Percentiles rank a stretch among this genome's conserved stretches.
Evolutionary conservation across 2,888 invertebrate genomes (phyloP).

Genomic region (Acrocera orbiculus): DNA sequence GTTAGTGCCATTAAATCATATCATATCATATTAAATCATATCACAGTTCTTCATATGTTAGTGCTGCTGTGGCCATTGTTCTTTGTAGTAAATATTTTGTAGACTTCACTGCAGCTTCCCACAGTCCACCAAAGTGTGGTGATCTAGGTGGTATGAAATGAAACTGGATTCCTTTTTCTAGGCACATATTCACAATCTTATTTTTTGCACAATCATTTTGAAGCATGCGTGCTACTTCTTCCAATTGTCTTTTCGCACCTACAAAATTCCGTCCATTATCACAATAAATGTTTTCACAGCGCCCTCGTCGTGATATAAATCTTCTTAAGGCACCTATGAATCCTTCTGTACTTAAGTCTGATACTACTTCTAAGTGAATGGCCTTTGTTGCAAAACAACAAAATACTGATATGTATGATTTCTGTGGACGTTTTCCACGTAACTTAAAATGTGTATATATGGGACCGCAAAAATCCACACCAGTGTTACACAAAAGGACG

Average conservation of each 20-base stretch:
- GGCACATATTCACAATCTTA: background rate
- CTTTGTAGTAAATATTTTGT: background rate
- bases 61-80: background rate
- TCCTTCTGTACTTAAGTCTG: conserved; percentile 4
- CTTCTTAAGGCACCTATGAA: conserved; percentile 10
- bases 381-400: conserved; percentile 10
- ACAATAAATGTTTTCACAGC: conserved; percentile 5
- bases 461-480: conserved; percentile 8
- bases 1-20: background rate
- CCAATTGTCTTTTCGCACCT: conserved; percentile 3
- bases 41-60: background rate
- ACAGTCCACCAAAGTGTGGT: conserved; percentile 1
- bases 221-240: too few relatives aligned
- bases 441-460: conserved; percentile 4
- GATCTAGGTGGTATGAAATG: background rate
- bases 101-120: conserved; percentile 1
- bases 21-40: too few relatives aligned
- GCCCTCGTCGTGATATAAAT: conserved; percentile 8
- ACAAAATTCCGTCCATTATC: conserved; percentile 7
- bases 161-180: background rate
- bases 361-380: conserved; percentile 9
- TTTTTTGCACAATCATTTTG: background rate
- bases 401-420: conserved; percentile 10
- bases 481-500: conserved; percentile 8
- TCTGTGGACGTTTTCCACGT: conserved; percentile 6